Percentiles rank a stretch among this genome's conserved stretches.
Evolutionary conservation across 1,140 invertebrate genomes (phyloP).

Genomic region (Acromyrmex charruanus): DNA sequence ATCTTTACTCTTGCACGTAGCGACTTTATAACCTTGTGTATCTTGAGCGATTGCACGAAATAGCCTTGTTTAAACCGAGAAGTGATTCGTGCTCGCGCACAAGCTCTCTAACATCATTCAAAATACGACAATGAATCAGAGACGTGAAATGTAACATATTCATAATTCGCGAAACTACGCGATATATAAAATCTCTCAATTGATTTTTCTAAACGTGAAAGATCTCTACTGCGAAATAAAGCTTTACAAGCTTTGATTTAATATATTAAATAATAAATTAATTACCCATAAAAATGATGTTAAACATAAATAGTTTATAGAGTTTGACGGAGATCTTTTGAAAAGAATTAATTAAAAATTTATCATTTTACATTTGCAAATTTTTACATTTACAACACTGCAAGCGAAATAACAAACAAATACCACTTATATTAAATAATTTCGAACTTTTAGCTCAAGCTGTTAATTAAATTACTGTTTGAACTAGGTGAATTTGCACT

Average conservation of each 20-base stretch:
- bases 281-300: constrained; percentile 8
- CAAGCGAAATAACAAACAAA: not conserved
- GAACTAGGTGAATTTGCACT: not conserved
- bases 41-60: constrained; percentile 6
- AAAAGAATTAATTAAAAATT: not conserved
- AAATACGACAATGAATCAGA: not conserved
- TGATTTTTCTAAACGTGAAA: not conserved
- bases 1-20: not conserved
- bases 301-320: not conserved
- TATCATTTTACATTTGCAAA: not conserved
- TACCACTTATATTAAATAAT: not conserved
- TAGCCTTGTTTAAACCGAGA: constrained; percentile 14
- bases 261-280: not conserved
- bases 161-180: not conserved
- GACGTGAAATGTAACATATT: not conserved
- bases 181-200: not conserved
- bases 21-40: constrained; percentile 5
- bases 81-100: not conserved
- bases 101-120: no score
- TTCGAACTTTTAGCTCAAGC: not conserved
- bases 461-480: constrained; percentile 9
- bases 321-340: not conserved
- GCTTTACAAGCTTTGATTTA: not conserved
- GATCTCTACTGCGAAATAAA: not conserved
- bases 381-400: not conserved